Evolutionary conservation across 2,888 invertebrate genomes (phyloP), one percentile per base, ranked within the genome.

Genomic region (Salticus scenicus): DNA sequence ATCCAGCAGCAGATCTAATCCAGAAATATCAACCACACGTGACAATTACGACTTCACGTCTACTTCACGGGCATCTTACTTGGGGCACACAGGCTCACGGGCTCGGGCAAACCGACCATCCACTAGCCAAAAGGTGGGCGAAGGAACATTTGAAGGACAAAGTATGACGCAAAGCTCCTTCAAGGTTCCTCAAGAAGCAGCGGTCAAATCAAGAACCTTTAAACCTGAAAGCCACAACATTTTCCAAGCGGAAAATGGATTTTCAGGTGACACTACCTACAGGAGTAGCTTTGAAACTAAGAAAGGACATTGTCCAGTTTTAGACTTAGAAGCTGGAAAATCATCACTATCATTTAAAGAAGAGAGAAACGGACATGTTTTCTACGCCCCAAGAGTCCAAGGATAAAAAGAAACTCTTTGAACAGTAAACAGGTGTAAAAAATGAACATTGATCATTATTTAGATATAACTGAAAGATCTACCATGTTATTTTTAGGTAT

Each of bases 321-420:
- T 88, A 4, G 89, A 89, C 66, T 75, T 89, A 17, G 72, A 87
- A 27, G 37, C 87, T 12, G 47, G 75, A 12, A 17, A 41, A 10
- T 75, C 80, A 7, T 20, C 71, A 0, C 81, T 81, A n/a, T 30
- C 74, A 33, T 88, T 77, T 37, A 87, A 74, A 27, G 87, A 81
- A 27, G 88, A 88, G 75, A 73, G 77, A 20, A 88, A 88, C 72
- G 89, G 89, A 24, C 89, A 89, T 73, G 47, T 84, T 7, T 89
- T 87, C 47, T 89, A 88, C 63, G 73, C 82, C 5, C 88, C 87
- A 0, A 47, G 51, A 20, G 42, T 77, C 24, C 72, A 86, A 66
- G 77, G 67, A 12, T 86, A 71, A 73, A 69, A 27, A n/a, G 4
- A 10, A 37, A 37, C 37, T 4, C 37, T 37, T 37, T 10, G n/a